phyloP scores from a whole-genome alignment of 2,888 invertebrate genomes.

The Lamellibrachia columna region DNA sequence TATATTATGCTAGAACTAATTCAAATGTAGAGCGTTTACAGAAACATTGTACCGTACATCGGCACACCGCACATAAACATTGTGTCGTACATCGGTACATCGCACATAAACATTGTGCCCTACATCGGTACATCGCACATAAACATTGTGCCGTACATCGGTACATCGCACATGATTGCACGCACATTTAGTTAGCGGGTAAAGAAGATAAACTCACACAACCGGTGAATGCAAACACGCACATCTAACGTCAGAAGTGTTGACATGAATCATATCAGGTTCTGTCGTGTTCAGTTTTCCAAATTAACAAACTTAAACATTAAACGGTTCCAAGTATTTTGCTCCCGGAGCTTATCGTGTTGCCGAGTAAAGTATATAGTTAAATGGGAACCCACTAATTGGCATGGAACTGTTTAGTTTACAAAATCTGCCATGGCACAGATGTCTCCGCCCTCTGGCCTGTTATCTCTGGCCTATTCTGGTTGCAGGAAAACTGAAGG shows the following conservation, averaged over 20 bases:
- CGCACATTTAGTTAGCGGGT: not conserved
- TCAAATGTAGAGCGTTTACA: not conserved
- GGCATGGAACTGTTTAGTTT: slow-evolving; percentile 16
- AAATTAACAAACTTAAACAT: not conserved
- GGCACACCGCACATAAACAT: not conserved
- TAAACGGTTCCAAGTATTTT: not conserved
- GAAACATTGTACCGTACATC: not conserved
- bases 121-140: too few species aligned
- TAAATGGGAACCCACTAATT: not conserved
- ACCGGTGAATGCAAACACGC: not conserved
- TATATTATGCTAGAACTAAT: not conserved
- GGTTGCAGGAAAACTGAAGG: not conserved
- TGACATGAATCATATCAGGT: not conserved
- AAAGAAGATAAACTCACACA: not conserved
- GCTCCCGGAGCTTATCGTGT: not conserved
- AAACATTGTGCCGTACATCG: not conserved
- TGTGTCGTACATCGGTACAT: not conserved
- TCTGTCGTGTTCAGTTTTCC: not conserved
- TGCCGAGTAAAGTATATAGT: not conserved
- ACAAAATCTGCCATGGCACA: not conserved
- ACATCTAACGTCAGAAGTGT: not conserved
- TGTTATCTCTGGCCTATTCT: not conserved
- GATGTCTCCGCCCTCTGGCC: not conserved
- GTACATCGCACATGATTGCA: not conserved
- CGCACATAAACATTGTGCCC: not conserved